Evolutionary conservation across 1,140 invertebrate species (phyloP), one percentile per base, ranked within the genome.

Genomic region (Micrasema longulum): DNA sequence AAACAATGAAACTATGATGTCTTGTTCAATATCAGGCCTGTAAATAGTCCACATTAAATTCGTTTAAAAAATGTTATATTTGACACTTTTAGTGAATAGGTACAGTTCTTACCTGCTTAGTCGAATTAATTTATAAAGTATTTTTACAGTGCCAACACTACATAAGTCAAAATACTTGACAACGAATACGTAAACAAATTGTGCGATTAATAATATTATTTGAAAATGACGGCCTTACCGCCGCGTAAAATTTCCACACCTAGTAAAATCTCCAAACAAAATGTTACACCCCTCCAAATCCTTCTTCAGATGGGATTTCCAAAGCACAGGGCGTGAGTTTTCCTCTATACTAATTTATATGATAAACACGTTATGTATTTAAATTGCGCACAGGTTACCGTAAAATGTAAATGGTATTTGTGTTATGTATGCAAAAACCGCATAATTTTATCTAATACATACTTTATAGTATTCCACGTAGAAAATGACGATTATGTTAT

Each of bases 271-370:
- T 89, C 88, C 12, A 92, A 92, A 83, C 90, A 91, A 80, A 88
- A 92, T 80, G 80, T 91, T 72, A 90, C 91, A 55, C 91, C 93
- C 20, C 82, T 94, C 71, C 91, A 95, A 83, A 93, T 92, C 20
- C 84, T 96, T 22, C 81, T 95, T 57, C 93, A 95, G 84, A 92
- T 95, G 90, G 94, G 94, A 36, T 95, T 96, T 84, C 90, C 92
- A 1, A 93, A 91, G 83, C 90, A 93, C 74, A 87, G 93, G 88
- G 93, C 92, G 94, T 95, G 87, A 90, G 90, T 75, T 60, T 60
- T 70, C 20, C 1, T 36, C 18, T 70, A 20, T 23, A 31, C 18
- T 41, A 57, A 9, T 68, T 57, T 48, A 36, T 68, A 68, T 55
- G 31, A 57, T 23, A 38, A 45, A 45, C 43, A 64, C 23, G 60